A percentile compares a stretch with the other conserved stretches of the same genome.
These are phyloP conservation scores for Tiliqua scincoides DNA, from an alignment of 2,113 vertebrate genomes.

Conservation along the genomic window DNA sequence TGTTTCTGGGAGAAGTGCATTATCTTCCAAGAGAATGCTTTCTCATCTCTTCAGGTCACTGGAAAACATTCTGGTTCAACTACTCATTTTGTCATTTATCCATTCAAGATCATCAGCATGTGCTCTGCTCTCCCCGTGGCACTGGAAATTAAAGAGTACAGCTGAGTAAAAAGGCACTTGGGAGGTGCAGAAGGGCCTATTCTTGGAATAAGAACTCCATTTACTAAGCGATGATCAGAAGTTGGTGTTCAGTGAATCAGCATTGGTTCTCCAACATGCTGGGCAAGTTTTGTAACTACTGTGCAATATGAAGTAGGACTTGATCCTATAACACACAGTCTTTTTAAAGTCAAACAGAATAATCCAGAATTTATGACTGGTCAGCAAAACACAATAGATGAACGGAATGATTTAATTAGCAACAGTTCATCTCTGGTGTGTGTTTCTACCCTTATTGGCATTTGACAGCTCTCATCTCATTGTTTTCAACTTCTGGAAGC, in stretches of 20 bases:
- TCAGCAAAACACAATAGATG: background rate
- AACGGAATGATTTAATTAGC: background rate
- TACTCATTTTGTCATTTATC: conserved; percentile 53
- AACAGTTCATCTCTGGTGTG: background rate
- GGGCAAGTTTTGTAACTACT: background rate
- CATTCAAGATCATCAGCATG: conserved; percentile 35
- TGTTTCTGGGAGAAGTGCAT: conserved; percentile 33
- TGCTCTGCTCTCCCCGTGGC: conserved; percentile 16
- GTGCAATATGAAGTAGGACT: background rate
- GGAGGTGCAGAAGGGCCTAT: background rate
- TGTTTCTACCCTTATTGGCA: background rate
- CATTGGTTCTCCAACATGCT: background rate
- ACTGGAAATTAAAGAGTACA: conserved; percentile 29
- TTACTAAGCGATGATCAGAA: background rate
- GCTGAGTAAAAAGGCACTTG: conserved; percentile 4
- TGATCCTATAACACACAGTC: background rate
- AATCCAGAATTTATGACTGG: background rate
- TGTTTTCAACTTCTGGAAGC: background rate
- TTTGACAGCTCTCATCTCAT: background rate
- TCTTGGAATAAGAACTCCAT: conserved; percentile 10
- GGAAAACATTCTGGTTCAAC: conserved; percentile 64
- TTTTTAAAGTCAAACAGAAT: background rate
- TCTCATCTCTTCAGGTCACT: conserved; percentile 52
- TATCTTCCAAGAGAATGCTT: conserved; percentile 45
- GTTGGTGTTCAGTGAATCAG: conserved; percentile 1